These are phyloP conservation scores for Mastigias papua DNA, from an alignment of 30 jellyfish, hydroid and myxozoan species.

Conservation along the genomic window DNA sequence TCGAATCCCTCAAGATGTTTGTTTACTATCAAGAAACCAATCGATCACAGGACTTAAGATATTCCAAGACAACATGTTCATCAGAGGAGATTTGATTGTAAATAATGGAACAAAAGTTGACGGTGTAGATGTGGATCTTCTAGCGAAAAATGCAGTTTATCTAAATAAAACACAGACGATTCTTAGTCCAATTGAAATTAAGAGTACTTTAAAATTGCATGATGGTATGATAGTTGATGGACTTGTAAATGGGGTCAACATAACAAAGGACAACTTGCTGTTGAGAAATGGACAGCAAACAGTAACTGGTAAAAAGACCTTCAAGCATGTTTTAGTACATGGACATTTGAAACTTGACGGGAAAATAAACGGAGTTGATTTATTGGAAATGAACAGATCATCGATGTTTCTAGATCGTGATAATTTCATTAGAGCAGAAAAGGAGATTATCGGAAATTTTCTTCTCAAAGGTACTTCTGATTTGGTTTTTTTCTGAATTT, in stretches of 20 bases:
- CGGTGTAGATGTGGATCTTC: conserved; percentile 66
- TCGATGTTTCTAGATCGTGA: conserved; percentile 63
- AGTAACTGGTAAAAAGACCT: conserved; percentile 64
- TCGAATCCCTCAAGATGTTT: conserved; percentile 60
- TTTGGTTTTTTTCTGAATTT: neutral
- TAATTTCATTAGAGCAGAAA: conserved; percentile 64
- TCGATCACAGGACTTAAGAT: conserved; percentile 53
- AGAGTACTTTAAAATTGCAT: neutral
- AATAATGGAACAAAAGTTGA: conserved; percentile 52
- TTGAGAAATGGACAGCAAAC: conserved; percentile 61
- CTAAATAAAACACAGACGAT: conserved; percentile 42
- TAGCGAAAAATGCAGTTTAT: conserved; percentile 52
- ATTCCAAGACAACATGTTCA: conserved; percentile 24
- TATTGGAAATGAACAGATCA: conserved; percentile 48
- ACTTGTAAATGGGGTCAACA: conserved; percentile 62
- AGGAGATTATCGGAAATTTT: conserved; percentile 67
- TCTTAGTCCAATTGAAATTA: conserved; percentile 25
- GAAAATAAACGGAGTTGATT: conserved; percentile 56
- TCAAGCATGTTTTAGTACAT: conserved; percentile 27
- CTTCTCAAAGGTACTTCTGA: conserved; percentile 61
- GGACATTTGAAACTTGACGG: conserved; percentile 41
- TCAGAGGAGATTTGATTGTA: conserved; percentile 72
- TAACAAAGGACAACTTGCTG: conserved; percentile 54
- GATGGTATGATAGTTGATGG: conserved; percentile 45
- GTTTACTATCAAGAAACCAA: conserved; percentile 48